Percentiles rank a stretch among this genome's conserved stretches.
phyloP scores from a whole-genome alignment of 2,888 invertebrate species.

The Dasypogon diadema region DNA sequence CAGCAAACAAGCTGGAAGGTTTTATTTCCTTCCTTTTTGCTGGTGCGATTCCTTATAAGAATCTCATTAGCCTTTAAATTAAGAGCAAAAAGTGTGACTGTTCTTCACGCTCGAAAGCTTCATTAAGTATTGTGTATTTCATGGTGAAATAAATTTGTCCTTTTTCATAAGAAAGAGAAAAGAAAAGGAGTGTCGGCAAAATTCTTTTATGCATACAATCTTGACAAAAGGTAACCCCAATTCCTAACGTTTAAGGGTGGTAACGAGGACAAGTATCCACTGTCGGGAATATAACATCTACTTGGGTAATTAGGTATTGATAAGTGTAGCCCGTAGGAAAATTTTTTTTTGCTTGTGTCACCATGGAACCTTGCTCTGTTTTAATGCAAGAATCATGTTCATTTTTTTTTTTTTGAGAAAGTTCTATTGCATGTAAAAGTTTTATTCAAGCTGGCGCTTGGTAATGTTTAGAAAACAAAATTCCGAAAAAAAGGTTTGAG shows the following conservation, averaged over 20 bases:
- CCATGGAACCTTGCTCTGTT: not conserved
- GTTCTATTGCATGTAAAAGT: no score
- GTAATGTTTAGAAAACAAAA: no score
- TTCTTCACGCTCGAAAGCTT: slow-evolving; percentile 19
- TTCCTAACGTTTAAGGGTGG: not conserved
- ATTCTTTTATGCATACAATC: slow-evolving; percentile 17
- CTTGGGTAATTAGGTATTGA: slow-evolving; percentile 31
- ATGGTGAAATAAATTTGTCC: slow-evolving; percentile 8
- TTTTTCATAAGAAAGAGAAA: slow-evolving; percentile 21
- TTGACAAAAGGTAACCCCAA: slow-evolving; percentile 23
- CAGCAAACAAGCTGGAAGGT: not conserved
- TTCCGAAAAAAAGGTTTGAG: no score
- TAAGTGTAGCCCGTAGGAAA: not conserved
- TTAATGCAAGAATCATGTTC: not conserved
- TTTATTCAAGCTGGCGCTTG: no score
- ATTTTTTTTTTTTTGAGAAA: no score
- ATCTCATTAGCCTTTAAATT: slow-evolving; percentile 2
- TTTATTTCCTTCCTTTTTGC: not conserved
- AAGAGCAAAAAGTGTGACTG: slow-evolving; percentile 13
- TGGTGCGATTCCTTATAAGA: not conserved
- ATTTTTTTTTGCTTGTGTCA: not conserved
- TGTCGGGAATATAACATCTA: not conserved
- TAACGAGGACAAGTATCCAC: slow-evolving; percentile 3
- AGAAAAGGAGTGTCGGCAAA: slow-evolving; percentile 4
- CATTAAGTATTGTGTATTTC: slow-evolving; percentile 38